Evolutionary conservation across 2,888 invertebrate species (phyloP).

Genomic region (Nomada goodeniana): DNA sequence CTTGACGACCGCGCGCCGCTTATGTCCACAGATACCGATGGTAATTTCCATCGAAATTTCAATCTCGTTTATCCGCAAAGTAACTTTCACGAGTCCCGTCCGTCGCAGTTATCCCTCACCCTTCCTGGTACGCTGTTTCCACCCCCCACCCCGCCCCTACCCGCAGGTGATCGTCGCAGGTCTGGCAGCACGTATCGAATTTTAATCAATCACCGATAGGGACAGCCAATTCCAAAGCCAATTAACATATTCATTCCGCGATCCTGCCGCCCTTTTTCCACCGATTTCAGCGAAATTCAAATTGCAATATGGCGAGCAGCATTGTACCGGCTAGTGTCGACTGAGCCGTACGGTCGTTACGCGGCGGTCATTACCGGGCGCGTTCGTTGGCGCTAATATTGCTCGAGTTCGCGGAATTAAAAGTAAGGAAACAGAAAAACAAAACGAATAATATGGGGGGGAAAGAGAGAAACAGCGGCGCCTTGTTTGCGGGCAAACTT

Average conservation of each 20-base stretch:
- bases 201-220: slow-evolving; percentile 83
- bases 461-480: slow-evolving; percentile 1
- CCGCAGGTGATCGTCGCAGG: slow-evolving; percentile 61
- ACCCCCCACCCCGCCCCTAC: slow-evolving; percentile 1
- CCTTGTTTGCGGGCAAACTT: no score
- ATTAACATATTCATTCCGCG: slow-evolving; percentile 82
- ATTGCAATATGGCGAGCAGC: slow-evolving; percentile 66
- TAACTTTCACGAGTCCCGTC: slow-evolving; percentile 72
- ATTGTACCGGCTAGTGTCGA: slow-evolving; percentile 57
- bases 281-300: slow-evolving; percentile 71
- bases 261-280: slow-evolving; percentile 70
- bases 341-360: slow-evolving; percentile 51
- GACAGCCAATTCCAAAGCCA: slow-evolving; percentile 82
- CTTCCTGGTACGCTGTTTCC: slow-evolving; percentile 31
- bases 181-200: slow-evolving; percentile 79
- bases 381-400: slow-evolving; percentile 59
- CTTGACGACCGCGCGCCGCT: slow-evolving; percentile 75
- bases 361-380: slow-evolving; percentile 59
- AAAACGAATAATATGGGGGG: neutral
- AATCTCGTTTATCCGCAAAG: slow-evolving; percentile 80
- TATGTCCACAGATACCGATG: slow-evolving; percentile 74
- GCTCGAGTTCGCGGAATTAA: slow-evolving; percentile 40
- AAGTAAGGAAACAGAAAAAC: neutral
- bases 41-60: slow-evolving; percentile 80
- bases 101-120: slow-evolving; percentile 57